Evolutionary conservation across 2,113 vertebrate species (phyloP).

Genomic region (Stictonetta naevosa): DNA sequence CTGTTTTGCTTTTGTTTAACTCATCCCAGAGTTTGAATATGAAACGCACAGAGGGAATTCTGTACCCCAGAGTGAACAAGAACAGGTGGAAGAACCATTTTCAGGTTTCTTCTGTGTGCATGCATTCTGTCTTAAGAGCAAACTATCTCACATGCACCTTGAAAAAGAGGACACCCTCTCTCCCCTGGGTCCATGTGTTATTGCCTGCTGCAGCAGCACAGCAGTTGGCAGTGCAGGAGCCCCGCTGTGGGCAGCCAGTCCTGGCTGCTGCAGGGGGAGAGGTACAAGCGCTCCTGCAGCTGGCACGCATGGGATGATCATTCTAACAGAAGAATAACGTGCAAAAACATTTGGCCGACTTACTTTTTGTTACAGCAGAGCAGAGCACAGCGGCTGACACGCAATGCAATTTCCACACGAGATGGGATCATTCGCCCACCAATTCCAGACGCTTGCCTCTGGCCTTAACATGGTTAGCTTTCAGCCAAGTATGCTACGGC

Average conservation of each 20-base stretch:
- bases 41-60: neutral
- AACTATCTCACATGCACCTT: neutral
- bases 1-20: neutral
- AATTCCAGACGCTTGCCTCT: neutral
- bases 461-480: neutral
- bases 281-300: neutral
- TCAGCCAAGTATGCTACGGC: conserved; percentile 15
- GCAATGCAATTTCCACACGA: conserved; percentile 7
- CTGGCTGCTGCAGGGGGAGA: neutral
- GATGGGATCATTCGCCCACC: neutral
- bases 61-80: neutral
- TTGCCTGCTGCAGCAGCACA: neutral
- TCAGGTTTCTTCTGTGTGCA: neutral
- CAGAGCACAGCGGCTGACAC: accelerated
- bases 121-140: neutral
- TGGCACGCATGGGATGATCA: neutral
- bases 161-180: neutral
- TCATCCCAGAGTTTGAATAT: neutral
- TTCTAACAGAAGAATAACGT: conserved; percentile 10
- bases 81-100: neutral
- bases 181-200: neutral
- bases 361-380: neutral
- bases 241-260: neutral
- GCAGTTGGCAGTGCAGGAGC: neutral
- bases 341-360: conserved; percentile 6